Conservation (phyloP, 1,140 invertebrate species). For the Eupeodes corollae region DNA sequence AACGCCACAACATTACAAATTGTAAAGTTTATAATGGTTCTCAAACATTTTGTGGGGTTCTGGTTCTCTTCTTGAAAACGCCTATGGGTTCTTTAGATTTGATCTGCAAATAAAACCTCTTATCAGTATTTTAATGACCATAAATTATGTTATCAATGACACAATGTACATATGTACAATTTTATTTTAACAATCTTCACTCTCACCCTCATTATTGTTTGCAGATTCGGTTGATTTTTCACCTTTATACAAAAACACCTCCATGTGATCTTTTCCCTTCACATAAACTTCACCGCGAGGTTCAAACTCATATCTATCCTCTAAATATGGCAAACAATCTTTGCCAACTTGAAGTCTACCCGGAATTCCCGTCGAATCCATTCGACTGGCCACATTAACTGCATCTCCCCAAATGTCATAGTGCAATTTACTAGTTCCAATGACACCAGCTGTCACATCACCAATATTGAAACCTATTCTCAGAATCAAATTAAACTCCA, state of each 20-base stretch:
- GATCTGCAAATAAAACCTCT: too few species aligned
- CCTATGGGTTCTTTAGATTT: too few species aligned
- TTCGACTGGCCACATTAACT: conserved; percentile 90
- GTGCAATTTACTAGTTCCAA: conserved; percentile 89
- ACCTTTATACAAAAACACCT: conserved; percentile 60
- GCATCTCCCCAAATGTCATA: conserved; percentile 99
- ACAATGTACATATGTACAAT: too few species aligned
- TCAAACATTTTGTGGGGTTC: too few species aligned
- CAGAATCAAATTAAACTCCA: conserved; percentile 86
- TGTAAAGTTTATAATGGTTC: too few species aligned
- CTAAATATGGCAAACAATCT: conserved; percentile 54
- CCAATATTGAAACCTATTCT: conserved; percentile 74
- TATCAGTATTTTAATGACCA: too few species aligned
- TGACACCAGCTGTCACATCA: conserved; percentile 90
- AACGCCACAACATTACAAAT: too few species aligned
- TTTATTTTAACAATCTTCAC: neutral
- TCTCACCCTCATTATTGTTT: neutral
- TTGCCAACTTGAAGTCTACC: conserved; percentile 78
- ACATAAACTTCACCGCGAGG: conserved; percentile 79
- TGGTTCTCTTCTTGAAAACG: too few species aligned
- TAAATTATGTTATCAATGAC: too few species aligned
- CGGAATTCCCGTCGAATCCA: conserved; percentile 85
- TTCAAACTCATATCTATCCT: conserved; percentile 63
- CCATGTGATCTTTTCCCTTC: conserved; percentile 92
- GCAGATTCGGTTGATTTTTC: neutral